Evolutionary conservation across 2,888 invertebrate species (phyloP), one percentile per base, ranked within the genome.

Genomic region (Drosophila diplacantha): DNA sequence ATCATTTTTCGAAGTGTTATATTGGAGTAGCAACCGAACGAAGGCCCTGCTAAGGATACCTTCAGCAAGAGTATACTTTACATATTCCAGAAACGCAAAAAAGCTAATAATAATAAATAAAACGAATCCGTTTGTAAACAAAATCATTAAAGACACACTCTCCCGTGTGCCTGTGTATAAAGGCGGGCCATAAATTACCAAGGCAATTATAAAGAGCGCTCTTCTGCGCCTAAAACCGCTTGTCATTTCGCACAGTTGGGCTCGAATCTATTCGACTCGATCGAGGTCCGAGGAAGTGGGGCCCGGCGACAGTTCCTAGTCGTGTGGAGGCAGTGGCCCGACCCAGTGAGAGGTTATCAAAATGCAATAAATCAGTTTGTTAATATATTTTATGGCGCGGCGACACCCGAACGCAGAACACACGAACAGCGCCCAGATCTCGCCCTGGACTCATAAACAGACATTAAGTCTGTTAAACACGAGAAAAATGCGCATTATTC

Each of bases 391-490:
- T 74, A 72, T 78, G 67, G 72, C 72, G 58, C 72, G 69, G 72
- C 81, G 72, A 65, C 65, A 57, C 58, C 72, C 70, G 52, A 63
- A 59, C 39, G 37, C 43, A 51, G 47, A 57, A 29, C 41, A 59
- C 46, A 46, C 59, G 47, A 53, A 47, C 51, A 54, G 37, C 35
- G 24, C 46, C 46, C 37, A 22, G 38, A 16, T 50, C 51, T 53
- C 39, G 50, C 32, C 20, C 56, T 47, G 50, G 67, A 44, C 72
- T 69, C 72, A 78, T 75, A 73, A 78, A 75, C 80, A 80, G 78
- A 81, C 80, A 76, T 78, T 72, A 81, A 81, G 78, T 82, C 79
- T 81, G 78, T 81, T 81, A 71, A 82, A 76, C 78, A 81, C 65
- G 70, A 72, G 75, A 69, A 75, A 75, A 80, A 75, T 78, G 73